Evolutionary conservation across 1,140 invertebrate species (phyloP), one percentile per base, ranked within the genome.

Genomic region (Scaptomyza graminum): DNA sequence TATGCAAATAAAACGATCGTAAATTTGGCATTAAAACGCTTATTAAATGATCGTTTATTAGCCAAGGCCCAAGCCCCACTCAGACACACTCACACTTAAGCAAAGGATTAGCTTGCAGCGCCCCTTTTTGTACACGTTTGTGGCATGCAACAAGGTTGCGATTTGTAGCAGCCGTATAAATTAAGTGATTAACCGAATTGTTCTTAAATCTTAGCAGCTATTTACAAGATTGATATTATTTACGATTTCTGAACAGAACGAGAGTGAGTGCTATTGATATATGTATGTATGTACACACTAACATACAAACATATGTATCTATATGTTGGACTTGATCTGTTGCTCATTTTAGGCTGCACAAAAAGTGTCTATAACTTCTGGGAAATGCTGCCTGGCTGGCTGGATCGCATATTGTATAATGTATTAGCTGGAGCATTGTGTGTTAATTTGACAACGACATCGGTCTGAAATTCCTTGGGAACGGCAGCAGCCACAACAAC

Each of bases 1-100:
- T 90, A 90, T 90, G 88, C 88, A 90, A 90, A 90, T 90, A 90
- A 90, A 90, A 84, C 82, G 88, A 84, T 90, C 88, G 79, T 90
- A 90, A 90, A 90, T 90, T 90, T 88, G 88, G 89, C 88, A 90
- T 90, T 90, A 90, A 90, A 90, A 76, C 88, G 83, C 76, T 90
- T 90, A 90, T 90, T 90, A 90, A 88, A 88, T 79, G 79, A 88
- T 88, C 83, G 83, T 88, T 88, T 88, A 88, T 88, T 88, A 88
- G 64, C 69, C 76, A 70, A 47, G 13, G 51, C 13, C 51, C n/a
- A 16, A 54, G 56, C 43, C 50, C 13, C n/a, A 34, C 31, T 34
- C 8, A 41, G 3, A 59, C 5, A 51, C 50, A 41, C 52, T 43
- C 37, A 52, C 22, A 55, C 34, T 57, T 44, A 12, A 39, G 15